Conservation (phyloP, 2,797 vertebrate genomes). For the Psittacula echo region DNA sequence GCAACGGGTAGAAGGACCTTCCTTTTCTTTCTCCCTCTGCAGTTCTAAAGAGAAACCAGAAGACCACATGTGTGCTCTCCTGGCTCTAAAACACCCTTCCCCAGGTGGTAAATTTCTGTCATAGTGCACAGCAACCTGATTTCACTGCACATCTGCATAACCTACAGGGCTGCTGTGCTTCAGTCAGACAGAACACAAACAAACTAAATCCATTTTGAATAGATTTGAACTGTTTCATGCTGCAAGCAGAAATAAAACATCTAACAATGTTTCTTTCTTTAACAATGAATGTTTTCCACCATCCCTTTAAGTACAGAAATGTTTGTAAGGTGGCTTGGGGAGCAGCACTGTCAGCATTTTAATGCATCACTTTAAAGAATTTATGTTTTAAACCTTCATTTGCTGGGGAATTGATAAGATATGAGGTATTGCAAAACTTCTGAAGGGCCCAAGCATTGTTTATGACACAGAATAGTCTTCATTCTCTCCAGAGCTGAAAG, state of each 20-base stretch:
- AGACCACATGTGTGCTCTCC: not conserved
- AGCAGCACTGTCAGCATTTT: not conserved
- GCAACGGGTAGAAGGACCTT: not conserved
- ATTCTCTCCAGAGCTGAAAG: not conserved
- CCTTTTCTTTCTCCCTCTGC: not conserved
- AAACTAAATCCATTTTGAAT: not conserved
- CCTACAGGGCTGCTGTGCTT: not conserved
- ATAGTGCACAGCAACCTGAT: not conserved
- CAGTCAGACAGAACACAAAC: not conserved
- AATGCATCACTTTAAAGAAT: not conserved
- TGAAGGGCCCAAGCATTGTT: not conserved
- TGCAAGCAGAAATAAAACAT: not conserved
- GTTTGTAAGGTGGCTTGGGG: not conserved
- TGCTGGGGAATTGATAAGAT: not conserved
- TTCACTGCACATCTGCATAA: not conserved
- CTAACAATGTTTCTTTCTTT: not conserved
- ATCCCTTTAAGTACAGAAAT: not conserved
- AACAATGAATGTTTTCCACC: constrained; percentile 2
- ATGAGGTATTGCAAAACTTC: constrained; percentile 25
- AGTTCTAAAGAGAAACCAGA: not conserved
- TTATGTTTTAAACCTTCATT: not conserved
- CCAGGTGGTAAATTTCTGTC: not conserved
- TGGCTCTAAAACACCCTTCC: not conserved
- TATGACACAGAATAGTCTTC: not conserved
- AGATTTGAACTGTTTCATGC: not conserved